These are phyloP conservation scores for Geococcyx californianus DNA, from an alignment of 2,113 vertebrate species.

Conservation along the genomic window DNA sequence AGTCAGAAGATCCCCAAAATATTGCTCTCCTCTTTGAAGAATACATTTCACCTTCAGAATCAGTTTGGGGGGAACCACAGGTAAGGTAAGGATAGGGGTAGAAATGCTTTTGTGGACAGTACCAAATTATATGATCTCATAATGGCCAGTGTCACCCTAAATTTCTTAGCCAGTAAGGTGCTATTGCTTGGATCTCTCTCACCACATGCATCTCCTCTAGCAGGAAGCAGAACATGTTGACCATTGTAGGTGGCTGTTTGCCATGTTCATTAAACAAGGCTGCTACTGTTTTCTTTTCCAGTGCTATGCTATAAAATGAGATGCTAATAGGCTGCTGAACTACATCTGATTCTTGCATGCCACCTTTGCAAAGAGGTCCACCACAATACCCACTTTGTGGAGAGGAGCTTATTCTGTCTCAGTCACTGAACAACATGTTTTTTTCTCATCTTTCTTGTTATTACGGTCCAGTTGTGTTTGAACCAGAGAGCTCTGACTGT, in stretches of 20 bases:
- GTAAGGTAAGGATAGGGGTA: neutral
- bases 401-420: neutral
- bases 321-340: neutral
- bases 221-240: neutral
- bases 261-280: neutral
- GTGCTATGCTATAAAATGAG: neutral
- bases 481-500: neutral
- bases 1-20: neutral
- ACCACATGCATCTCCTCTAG: neutral
- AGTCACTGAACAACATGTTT: accelerated
- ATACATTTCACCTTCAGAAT: neutral
- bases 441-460: neutral
- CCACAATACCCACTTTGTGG: accelerated
- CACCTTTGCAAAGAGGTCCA: neutral
- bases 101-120: neutral
- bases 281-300: neutral
- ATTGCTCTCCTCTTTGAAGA: neutral
- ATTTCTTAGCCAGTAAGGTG: neutral
- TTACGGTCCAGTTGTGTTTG: accelerated
- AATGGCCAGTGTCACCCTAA: accelerated
- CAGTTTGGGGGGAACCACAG: neutral
- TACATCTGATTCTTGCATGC: no score
- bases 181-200: neutral
- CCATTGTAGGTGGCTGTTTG: neutral
- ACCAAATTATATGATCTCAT: neutral